Base-by-base conservation (phyloP, 2,888 invertebrate genomes). In the Ophion slaviceki region DNA sequence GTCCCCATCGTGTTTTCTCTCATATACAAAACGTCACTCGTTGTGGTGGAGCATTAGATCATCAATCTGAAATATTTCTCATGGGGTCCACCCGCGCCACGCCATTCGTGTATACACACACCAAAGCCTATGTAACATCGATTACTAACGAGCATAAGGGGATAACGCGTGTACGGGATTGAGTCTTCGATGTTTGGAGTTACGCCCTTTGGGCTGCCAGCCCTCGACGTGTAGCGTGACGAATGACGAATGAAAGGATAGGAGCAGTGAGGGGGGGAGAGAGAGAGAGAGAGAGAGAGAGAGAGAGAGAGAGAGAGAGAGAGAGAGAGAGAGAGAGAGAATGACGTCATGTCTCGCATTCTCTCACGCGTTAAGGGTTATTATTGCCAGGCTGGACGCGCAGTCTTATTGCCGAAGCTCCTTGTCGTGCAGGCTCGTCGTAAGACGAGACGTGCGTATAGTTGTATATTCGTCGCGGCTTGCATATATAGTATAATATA, bases 301-400 rank as follows among this genome's bases (percentile, higher is more conserved):
- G 67, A 67, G 53, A 67, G 20, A 32, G 20, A 66, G 66, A 66
- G 67, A 36, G 47, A 57, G 66, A 53, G 28, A 47, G 64, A 24
- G 53, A 71, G 24, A 53, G 36, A 71, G 53, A 79, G 53, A 53
- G 71, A 64, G 66, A 67, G 53, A 72, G 28, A 68, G 24, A 71
- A 84, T 92, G 92, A 93, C 93, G 92, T 93, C 92, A 92, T 80
- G 88, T 79, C 70, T 84, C 85, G 88, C 92, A 93, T 93, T 92
- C 93, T 91, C 92, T 92, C 93, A 93, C 93, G 92, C 91, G 88
- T 91, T 92, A 91, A 88, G 93, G 91, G 90, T 92, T 92, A 91
- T 93, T 92, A 93, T 92, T 91, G 91, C 89, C 88, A 88, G 88
- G 91, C 90, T 90, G 89, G 91, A 92, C 91, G 92, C 92, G 92